Evolutionary conservation across 2,113 vertebrate species (phyloP).

Genomic region (Aplodontia rufa): DNA sequence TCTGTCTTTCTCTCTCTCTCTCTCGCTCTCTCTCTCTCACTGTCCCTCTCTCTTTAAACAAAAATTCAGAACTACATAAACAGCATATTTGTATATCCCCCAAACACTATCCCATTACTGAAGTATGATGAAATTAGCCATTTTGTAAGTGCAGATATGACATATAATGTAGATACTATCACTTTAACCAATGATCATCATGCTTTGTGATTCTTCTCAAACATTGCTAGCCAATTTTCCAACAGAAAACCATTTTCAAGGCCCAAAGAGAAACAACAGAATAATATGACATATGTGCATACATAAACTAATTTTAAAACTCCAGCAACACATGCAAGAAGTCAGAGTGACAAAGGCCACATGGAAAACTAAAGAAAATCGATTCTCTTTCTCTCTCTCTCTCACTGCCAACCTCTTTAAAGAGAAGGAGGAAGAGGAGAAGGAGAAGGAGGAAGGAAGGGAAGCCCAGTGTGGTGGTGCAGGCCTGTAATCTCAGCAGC

Average conservation of each 20-base stretch:
- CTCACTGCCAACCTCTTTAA: too few species aligned
- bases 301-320: not conserved
- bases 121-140: conserved; percentile 29
- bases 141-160: not conserved
- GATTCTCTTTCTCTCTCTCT: too few species aligned
- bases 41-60: too few species aligned
- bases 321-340: too few species aligned
- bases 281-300: not conserved
- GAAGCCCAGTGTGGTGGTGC: too few species aligned
- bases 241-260: conserved; percentile 51
- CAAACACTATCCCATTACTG: conserved; percentile 42
- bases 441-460: too few species aligned
- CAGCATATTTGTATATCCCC: not conserved
- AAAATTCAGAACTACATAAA: not conserved
- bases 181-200: conserved; percentile 38
- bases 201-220: conserved; percentile 21
- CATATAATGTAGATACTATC: conserved; percentile 40
- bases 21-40: too few species aligned
- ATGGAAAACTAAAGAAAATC: too few species aligned
- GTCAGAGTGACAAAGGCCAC: too few species aligned
- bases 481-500: too few species aligned
- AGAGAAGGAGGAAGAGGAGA: too few species aligned
- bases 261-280: not conserved
- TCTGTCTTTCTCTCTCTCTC: too few species aligned
- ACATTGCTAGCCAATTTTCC: conserved; percentile 30